These are phyloP conservation scores for Meriones psammophilus DNA, from an alignment of 2,797 vertebrate genomes.

Conservation along the genomic window DNA sequence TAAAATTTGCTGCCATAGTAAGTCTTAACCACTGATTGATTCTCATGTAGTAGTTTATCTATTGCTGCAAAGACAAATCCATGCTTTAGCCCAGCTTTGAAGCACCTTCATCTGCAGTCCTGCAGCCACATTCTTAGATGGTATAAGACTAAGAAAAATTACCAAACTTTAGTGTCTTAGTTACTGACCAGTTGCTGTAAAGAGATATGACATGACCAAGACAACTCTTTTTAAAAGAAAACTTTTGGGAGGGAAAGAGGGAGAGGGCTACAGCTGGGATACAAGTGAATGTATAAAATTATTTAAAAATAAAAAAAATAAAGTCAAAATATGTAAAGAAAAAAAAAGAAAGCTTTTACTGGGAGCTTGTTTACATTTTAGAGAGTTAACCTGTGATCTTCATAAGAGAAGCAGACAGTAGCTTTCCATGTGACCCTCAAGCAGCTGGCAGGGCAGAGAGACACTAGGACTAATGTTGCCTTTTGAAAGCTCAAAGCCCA, in stretches of 20 bases:
- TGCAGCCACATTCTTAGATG: not conserved
- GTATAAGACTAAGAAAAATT: not conserved
- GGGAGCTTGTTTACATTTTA: not conserved
- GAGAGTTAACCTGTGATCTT: not conserved
- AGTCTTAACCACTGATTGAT: not conserved
- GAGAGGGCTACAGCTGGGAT: too few relatives aligned
- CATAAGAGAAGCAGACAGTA: not conserved
- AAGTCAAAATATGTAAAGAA: too few relatives aligned
- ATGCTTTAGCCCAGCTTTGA: not conserved
- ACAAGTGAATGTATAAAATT: too few relatives aligned
- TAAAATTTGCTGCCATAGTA: not conserved
- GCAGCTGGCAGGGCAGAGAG: not conserved
- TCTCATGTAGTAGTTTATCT: not conserved
- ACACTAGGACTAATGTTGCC: not conserved
- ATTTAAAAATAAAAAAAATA: too few relatives aligned
- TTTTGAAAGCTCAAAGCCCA: not conserved
- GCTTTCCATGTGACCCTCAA: not conserved
- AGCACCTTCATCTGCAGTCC: not conserved
- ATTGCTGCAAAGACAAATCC: not conserved
- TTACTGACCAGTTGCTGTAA: not conserved
- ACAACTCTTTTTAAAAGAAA: not conserved
- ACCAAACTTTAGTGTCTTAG: not conserved
- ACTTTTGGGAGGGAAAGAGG: not conserved
- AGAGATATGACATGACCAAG: not conserved
- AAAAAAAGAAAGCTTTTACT: not conserved